These are phyloP conservation scores for Mus spicilegus DNA, from an alignment of 2,113 vertebrate species.

Conservation along the genomic window DNA sequence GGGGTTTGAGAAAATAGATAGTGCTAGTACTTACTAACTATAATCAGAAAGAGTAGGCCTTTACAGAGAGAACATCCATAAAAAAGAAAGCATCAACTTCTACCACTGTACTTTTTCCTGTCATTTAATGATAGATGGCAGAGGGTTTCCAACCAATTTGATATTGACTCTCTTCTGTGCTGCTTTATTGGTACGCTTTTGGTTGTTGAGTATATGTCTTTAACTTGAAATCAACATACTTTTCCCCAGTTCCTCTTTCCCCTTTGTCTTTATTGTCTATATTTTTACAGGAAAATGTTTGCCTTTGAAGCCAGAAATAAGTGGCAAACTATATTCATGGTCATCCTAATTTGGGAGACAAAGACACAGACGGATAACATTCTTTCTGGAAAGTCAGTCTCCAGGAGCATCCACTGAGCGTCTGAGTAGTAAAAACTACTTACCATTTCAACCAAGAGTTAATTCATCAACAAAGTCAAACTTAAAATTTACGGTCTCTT, in stretches of 20 bases:
- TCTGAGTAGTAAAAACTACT: constrained; percentile 31
- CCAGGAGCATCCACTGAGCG: constrained; percentile 43
- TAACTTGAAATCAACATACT: constrained; percentile 39
- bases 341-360: constrained; percentile 57
- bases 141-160: constrained; percentile 53
- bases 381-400: constrained; percentile 15
- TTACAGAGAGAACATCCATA: constrained; percentile 46
- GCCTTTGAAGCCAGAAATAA: constrained; percentile 59
- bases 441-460: constrained; percentile 50
- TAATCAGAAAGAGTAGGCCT: neutral
- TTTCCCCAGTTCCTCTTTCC: neutral
- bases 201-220: neutral
- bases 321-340: constrained; percentile 50
- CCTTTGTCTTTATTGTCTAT: neutral
- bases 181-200: constrained; percentile 42
- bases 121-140: constrained; percentile 39
- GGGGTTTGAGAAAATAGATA: constrained; percentile 39
- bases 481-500: constrained; percentile 45
- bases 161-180: constrained; percentile 13
- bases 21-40: constrained; percentile 20
- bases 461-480: constrained; percentile 54
- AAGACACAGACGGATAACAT: neutral
- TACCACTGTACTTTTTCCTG: constrained; percentile 40
- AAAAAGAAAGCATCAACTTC: constrained; percentile 42
- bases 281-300: neutral